phyloP scores from a whole-genome alignment of 1,140 invertebrate species.

The Trichomalopsis sarcophagae region DNA sequence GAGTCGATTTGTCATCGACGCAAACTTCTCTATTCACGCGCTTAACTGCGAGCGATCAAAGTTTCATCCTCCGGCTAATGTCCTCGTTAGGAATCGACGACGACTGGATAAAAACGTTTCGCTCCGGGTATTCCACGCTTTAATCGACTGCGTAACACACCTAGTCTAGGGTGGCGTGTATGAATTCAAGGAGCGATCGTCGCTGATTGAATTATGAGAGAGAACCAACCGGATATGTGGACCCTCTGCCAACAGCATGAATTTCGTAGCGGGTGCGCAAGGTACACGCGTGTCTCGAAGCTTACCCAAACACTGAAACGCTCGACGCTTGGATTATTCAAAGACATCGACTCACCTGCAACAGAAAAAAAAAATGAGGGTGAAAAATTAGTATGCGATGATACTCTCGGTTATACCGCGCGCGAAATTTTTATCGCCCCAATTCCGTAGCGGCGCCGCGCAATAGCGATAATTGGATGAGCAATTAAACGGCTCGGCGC shows the following conservation, averaged over 20 bases:
- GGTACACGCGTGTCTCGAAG: not conserved
- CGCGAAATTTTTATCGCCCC: not conserved
- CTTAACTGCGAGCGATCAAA: no score
- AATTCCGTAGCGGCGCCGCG: not conserved
- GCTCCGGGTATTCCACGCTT: no score
- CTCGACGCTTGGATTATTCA: not conserved
- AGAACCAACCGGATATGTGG: not conserved
- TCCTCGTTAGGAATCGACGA: no score
- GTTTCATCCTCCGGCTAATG: no score
- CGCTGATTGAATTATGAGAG: not conserved
- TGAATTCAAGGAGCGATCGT: not conserved
- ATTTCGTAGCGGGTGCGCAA: not conserved
- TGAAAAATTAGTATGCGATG: not conserved
- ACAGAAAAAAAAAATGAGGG: not conserved
- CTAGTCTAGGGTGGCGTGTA: not conserved
- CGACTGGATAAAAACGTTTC: no score
- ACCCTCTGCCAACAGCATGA: not conserved
- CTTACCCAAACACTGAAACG: not conserved
- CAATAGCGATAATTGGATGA: constrained; percentile 4
- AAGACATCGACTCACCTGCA: not conserved
- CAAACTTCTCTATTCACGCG: no score
- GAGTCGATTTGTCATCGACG: not conserved
- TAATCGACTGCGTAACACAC: no score
- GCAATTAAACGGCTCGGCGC: constrained; percentile 2
- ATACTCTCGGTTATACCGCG: not conserved